A percentile compares a stretch with the other conserved stretches of the same genome.
phyloP scores from a whole-genome alignment of 1,140 invertebrate species.

The Physella acuta region DNA sequence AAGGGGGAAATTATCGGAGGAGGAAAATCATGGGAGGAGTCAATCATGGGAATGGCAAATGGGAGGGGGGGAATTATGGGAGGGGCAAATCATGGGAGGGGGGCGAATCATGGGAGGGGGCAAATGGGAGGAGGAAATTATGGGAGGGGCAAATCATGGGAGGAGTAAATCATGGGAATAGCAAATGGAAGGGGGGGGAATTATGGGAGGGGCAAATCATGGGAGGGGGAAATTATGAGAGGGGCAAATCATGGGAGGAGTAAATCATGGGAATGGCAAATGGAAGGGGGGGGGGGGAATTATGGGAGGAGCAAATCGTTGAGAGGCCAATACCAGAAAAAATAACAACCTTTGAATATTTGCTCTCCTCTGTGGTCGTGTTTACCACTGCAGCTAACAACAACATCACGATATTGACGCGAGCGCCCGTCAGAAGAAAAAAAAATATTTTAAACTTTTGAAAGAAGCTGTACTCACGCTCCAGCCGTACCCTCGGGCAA shows the following conservation, averaged over 20 bases:
- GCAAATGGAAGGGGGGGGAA: background rate
- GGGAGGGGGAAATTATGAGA: background rate
- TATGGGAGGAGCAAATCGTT: no score
- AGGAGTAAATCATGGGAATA: background rate
- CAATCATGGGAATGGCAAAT: background rate
- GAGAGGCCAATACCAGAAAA: no score
- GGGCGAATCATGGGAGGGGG: background rate
- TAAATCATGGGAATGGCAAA: background rate
- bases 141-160: background rate
- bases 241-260: background rate
- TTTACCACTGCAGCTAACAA: no score
- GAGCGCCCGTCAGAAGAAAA: no score
- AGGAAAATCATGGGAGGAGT: background rate
- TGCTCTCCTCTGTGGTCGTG: no score
- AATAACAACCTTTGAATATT: no score
- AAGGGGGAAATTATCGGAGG: background rate
- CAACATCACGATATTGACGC: no score
- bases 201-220: background rate
- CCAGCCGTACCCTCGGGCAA: no score
- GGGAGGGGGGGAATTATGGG: background rate
- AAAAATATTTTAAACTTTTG: no score
- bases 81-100: background rate
- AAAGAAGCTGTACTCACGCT: no score
- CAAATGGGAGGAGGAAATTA: background rate
- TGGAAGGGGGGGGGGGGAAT: background rate